phyloP scores from a whole-genome alignment of 1,140 invertebrate genomes.

The Drosophila simulans region DNA sequence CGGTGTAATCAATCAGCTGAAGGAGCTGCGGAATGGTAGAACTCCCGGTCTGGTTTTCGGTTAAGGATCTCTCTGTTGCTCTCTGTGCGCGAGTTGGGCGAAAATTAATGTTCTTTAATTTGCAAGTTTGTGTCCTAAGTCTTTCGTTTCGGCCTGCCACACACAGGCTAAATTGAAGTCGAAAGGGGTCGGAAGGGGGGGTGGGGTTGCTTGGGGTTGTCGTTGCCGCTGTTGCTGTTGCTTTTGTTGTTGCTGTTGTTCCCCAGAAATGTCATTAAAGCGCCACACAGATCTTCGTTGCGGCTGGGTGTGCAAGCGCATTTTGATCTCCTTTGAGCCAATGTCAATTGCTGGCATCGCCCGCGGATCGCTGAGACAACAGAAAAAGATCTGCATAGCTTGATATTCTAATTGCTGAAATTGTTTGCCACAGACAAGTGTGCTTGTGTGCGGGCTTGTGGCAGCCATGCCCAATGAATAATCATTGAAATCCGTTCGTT shows the following conservation, averaged over 20 bases:
- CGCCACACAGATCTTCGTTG: conserved; percentile 52
- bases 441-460: conserved; percentile 44
- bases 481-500: conserved; percentile 75
- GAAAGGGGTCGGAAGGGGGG: not conserved
- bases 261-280: conserved; percentile 80
- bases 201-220: not conserved
- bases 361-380: conserved; percentile 32
- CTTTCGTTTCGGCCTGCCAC: conserved; percentile 72
- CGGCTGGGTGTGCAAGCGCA: conserved; percentile 58
- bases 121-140: conserved; percentile 82
- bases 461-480: conserved; percentile 80
- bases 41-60: conserved; percentile 28
- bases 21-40: conserved; percentile 27
- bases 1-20: conserved; percentile 74
- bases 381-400: conserved; percentile 72
- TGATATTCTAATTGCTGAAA: conserved; percentile 83
- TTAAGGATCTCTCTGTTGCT: conserved; percentile 10
- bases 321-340: conserved; percentile 57
- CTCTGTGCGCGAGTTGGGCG: conserved; percentile 35
- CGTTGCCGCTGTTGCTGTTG: conserved; percentile 47
- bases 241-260: conserved; percentile 53
- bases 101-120: conserved; percentile 83
- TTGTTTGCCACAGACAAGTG: conserved; percentile 76
- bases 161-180: conserved; percentile 55
- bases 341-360: conserved; percentile 76